phyloP scores from a whole-genome alignment of 64 coral and sea anemone genomes.

The Stichodactyla helianthus region DNA sequence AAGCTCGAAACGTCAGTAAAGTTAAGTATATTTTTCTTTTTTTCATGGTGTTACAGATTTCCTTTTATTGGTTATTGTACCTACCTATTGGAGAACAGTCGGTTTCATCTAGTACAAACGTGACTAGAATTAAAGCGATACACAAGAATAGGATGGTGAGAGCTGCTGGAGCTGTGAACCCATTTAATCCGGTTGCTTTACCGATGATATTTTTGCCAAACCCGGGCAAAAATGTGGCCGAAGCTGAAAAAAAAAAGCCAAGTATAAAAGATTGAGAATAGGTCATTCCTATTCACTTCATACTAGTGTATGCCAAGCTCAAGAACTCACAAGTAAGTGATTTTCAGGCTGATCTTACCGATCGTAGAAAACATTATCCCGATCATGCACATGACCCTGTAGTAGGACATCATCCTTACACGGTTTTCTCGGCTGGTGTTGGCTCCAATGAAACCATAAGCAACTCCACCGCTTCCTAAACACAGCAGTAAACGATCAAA shows the following conservation, averaged over 20 bases:
- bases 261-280: neutral
- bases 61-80: too few species aligned
- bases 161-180: constrained; percentile 48
- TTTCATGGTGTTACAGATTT: neutral
- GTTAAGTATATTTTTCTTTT: neutral
- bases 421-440: constrained; percentile 52
- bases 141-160: constrained; percentile 44
- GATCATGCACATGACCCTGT: constrained; percentile 54
- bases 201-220: constrained; percentile 53
- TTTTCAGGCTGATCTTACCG: constrained; percentile 13
- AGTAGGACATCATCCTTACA: constrained; percentile 54
- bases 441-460: constrained; percentile 68
- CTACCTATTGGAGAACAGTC: constrained; percentile 46
- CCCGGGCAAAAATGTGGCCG: constrained; percentile 52
- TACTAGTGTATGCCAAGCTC: neutral
- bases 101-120: constrained; percentile 50
- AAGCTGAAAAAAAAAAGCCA: neutral
- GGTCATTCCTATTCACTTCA: neutral
- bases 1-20: too few species aligned
- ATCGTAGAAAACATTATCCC: constrained; percentile 59
- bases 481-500: neutral
- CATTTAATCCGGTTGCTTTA: constrained; percentile 50
- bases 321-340: neutral
- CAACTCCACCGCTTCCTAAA: constrained; percentile 65
- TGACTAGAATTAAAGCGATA: constrained; percentile 40